A percentile compares a stretch with the other conserved stretches of the same genome.
These are phyloP conservation scores for Ichneumoninae sp. DNA, from an alignment of 2,888 invertebrate species.

Conservation along the genomic window DNA sequence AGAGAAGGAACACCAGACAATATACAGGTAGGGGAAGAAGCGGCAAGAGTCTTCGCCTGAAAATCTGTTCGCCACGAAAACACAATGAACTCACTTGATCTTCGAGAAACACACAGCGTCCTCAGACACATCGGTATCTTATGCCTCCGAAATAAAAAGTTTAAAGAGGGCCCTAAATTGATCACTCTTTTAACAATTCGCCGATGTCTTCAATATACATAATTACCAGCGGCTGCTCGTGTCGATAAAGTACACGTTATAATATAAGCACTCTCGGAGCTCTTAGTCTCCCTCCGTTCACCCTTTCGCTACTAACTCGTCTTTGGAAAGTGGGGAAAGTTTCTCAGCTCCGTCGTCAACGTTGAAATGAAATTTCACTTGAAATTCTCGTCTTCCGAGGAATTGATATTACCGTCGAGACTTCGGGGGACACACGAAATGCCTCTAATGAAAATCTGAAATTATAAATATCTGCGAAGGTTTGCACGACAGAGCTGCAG, in stretches of 20 bases:
- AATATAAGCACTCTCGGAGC: neutral
- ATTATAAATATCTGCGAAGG: slow-evolving; percentile 35
- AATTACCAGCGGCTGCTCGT: neutral
- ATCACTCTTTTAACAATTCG: too few species aligned
- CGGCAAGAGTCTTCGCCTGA: too few species aligned
- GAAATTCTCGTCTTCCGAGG: slow-evolving; percentile 14
- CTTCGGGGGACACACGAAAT: slow-evolving; percentile 10
- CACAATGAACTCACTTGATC: too few species aligned
- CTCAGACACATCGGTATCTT: too few species aligned
- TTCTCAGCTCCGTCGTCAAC: slow-evolving; percentile 14
- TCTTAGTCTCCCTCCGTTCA: neutral
- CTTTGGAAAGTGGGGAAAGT: slow-evolving; percentile 13
- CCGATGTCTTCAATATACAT: too few species aligned
- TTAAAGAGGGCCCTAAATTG: too few species aligned
- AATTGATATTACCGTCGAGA: slow-evolving; percentile 20
- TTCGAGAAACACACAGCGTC: too few species aligned
- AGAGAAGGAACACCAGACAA: too few species aligned
- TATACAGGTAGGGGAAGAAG: too few species aligned
- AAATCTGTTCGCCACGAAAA: too few species aligned
- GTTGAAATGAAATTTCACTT: slow-evolving; percentile 36
- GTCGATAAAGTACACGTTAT: neutral
- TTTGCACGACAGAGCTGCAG: neutral
- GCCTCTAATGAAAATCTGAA: slow-evolving; percentile 48
- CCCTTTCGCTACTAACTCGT: slow-evolving; percentile 22
- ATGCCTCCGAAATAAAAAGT: too few species aligned